Percentiles rank a stretch among this genome's conserved stretches.
Conservation (phyloP, 2,888 invertebrate genomes). For the Ctena decussata region DNA sequence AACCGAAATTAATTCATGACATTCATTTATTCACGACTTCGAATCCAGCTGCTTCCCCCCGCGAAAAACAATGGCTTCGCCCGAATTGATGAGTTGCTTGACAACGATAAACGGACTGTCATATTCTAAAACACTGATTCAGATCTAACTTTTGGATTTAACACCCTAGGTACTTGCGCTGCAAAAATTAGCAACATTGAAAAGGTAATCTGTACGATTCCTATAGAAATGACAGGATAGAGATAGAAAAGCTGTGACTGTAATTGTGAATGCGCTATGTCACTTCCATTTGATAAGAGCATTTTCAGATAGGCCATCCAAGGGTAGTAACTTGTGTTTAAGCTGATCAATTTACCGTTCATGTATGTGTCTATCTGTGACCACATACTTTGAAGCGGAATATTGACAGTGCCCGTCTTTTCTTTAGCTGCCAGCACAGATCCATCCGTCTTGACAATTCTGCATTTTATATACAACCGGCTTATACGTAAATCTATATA, state of each 20-base stretch:
- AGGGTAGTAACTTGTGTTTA: constrained; percentile 32
- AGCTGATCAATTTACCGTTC: constrained; percentile 36
- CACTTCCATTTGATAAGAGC: constrained; percentile 14
- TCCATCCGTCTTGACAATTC: constrained; percentile 34
- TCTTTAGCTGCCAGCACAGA: constrained; percentile 16
- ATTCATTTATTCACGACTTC: not conserved
- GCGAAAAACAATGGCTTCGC: not conserved
- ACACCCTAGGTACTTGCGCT: too few species aligned
- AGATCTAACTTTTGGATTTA: not conserved
- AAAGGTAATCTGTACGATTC: too few species aligned
- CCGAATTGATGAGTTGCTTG: not conserved
- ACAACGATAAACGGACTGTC: not conserved
- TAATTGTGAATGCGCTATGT: constrained; percentile 29
- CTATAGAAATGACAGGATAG: too few species aligned
- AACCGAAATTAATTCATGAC: not conserved
- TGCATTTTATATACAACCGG: constrained; percentile 23
- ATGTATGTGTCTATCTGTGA: constrained; percentile 44
- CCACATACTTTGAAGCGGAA: constrained; percentile 39
- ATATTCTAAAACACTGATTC: not conserved
- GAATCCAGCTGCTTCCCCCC: not conserved
- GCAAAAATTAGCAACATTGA: too few species aligned
- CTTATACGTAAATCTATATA: constrained; percentile 36
- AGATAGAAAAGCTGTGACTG: constrained; percentile 24
- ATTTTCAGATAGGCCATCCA: constrained; percentile 43
- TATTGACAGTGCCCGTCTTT: constrained; percentile 28